A percentile compares a stretch with the other conserved stretches of the same genome.
Conservation (phyloP, 2,113 vertebrate species). For the Mohoua ochrocephala region DNA sequence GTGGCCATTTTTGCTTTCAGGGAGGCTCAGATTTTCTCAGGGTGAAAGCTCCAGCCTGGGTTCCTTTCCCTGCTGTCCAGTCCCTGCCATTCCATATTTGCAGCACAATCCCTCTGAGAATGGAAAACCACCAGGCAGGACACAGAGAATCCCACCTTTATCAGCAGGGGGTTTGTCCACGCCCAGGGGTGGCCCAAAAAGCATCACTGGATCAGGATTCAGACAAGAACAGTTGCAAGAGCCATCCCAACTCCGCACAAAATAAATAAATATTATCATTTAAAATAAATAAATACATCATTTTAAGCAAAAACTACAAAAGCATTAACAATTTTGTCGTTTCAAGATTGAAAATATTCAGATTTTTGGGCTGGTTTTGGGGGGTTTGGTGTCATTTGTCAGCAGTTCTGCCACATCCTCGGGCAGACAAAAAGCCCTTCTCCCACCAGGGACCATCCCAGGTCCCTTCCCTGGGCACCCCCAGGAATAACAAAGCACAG, state of each 20-base stretch:
- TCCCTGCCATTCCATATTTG: too few relatives aligned
- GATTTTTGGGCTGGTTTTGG: not conserved
- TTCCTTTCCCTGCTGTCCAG: too few relatives aligned
- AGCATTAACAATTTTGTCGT: not conserved
- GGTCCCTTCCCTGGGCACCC: too few relatives aligned
- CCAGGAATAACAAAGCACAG: not conserved
- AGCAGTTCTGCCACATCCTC: fast-evolving
- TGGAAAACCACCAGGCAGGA: too few relatives aligned
- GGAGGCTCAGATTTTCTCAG: too few relatives aligned
- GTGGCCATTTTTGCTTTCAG: too few relatives aligned
- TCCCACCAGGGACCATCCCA: not conserved
- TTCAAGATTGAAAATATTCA: not conserved
- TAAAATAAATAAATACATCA: too few relatives aligned
- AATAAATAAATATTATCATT: not conserved
- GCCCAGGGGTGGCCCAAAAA: too few relatives aligned
- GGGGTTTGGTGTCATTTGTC: not conserved
- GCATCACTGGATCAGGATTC: not conserved
- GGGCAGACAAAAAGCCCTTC: not conserved
- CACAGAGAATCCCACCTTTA: too few relatives aligned
- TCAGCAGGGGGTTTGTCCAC: too few relatives aligned
- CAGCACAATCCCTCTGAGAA: too few relatives aligned
- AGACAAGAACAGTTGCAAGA: not conserved
- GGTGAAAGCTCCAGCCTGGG: too few relatives aligned
- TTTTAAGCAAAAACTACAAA: not conserved
- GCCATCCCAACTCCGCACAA: not conserved